phyloP scores from a whole-genome alignment of 2,113 vertebrate genomes.

The Pelecanus crispus region DNA sequence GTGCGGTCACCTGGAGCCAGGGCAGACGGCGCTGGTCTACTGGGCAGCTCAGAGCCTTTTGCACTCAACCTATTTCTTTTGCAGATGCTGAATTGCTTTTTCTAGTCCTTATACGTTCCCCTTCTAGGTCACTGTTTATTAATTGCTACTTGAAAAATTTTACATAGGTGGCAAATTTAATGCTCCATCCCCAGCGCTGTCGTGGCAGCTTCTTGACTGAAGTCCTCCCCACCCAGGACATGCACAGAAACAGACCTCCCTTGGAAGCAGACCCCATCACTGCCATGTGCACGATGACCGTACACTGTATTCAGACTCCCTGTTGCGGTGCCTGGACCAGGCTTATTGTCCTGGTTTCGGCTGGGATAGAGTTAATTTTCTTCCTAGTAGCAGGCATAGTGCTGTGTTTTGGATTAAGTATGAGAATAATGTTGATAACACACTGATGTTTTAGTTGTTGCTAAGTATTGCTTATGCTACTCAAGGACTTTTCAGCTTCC shows the following conservation, averaged over 20 bases:
- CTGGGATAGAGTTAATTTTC: too few species aligned
- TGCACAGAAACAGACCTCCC: neutral
- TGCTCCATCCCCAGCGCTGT: accelerated
- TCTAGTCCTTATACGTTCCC: neutral
- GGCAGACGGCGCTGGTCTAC: neutral
- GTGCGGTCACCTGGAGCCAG: neutral
- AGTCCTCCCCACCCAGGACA: neutral
- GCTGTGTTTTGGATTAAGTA: too few species aligned
- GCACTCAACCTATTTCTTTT: neutral
- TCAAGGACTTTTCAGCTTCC: too few species aligned
- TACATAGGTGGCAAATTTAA: neutral
- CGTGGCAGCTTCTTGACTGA: accelerated
- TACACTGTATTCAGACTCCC: neutral
- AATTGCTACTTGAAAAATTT: neutral
- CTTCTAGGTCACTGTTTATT: neutral
- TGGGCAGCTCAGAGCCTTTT: neutral
- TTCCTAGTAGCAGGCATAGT: too few species aligned
- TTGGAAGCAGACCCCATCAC: neutral
- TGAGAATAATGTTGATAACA: too few species aligned
- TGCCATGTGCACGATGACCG: accelerated
- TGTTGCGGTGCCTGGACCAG: neutral
- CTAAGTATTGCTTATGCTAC: too few species aligned
- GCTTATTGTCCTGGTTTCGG: too few species aligned
- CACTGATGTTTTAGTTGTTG: too few species aligned
- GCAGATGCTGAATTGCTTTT: neutral